These are phyloP conservation scores for Geopemphigus sp. DNA, from an alignment of 1,140 invertebrate genomes.

Conservation along the genomic window DNA sequence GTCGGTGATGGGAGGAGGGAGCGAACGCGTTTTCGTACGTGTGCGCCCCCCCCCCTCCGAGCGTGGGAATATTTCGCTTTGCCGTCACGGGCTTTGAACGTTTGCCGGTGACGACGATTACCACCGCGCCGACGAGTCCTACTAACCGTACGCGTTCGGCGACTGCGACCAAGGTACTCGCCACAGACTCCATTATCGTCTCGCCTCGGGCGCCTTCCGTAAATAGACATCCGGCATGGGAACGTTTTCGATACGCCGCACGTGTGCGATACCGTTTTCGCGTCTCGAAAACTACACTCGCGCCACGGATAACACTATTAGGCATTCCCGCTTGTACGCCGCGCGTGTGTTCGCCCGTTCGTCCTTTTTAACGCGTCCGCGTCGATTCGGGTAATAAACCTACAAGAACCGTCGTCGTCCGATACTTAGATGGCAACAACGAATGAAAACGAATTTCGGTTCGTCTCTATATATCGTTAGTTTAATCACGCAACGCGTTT, in stretches of 20 bases:
- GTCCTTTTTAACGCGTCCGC: too few species aligned
- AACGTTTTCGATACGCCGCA: neutral
- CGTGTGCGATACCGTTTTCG: neutral
- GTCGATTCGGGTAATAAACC: too few species aligned
- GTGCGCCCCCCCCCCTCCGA: neutral
- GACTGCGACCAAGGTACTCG: neutral
- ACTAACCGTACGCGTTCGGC: too few species aligned
- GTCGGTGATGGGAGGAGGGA: neutral
- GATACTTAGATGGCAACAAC: too few species aligned
- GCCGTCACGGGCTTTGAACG: constrained; percentile 2
- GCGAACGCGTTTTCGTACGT: neutral
- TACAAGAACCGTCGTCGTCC: too few species aligned
- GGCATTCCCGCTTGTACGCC: neutral
- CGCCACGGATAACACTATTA: neutral
- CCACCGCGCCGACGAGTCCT: too few species aligned
- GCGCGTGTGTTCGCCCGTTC: neutral
- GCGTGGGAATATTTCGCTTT: constrained; percentile 20
- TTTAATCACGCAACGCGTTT: too few species aligned
- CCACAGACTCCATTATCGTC: constrained; percentile 9
- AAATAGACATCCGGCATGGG: constrained; percentile 9
- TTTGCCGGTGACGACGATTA: too few species aligned
- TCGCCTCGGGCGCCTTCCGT: neutral
- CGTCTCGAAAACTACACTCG: neutral
- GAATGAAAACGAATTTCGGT: too few species aligned
- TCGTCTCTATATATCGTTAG: too few species aligned